Evolutionary conservation across 2,888 invertebrate species (phyloP).

Genomic region (Opisthograptis luteolata): DNA sequence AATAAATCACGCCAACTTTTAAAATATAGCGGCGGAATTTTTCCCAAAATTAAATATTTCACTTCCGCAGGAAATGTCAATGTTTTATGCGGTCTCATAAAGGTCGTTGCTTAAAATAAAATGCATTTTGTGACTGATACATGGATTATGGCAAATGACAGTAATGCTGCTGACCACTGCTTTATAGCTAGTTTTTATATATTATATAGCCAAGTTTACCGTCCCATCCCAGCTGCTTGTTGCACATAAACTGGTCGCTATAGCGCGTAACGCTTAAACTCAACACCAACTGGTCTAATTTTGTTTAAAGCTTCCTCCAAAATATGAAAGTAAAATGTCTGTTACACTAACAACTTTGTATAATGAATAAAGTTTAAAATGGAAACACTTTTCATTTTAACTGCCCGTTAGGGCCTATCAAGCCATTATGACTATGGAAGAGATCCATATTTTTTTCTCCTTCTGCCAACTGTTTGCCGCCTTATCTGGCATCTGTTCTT

Average conservation of each 20-base stretch:
- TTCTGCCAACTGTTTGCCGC: conserved; percentile 41
- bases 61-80: conserved; percentile 65
- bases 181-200: too few relatives aligned
- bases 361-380: conserved; percentile 65
- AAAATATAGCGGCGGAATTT: conserved; percentile 67
- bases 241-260: conserved; percentile 20
- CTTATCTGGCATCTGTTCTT: conserved; percentile 46
- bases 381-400: conserved; percentile 65
- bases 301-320: conserved; percentile 54
- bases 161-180: conserved; percentile 33
- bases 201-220: conserved; percentile 32
- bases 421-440: conserved; percentile 52
- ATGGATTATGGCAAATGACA: conserved; percentile 44
- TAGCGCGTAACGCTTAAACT: conserved; percentile 26
- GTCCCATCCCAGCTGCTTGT: conserved; percentile 11
- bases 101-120: conserved; percentile 55
- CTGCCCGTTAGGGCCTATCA: conserved; percentile 62
- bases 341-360: conserved; percentile 57
- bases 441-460: conserved; percentile 40
- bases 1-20: conserved; percentile 75
- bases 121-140: conserved; percentile 54
- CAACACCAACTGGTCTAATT: conserved; percentile 42
- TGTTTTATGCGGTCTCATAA: conserved; percentile 72
- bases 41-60: conserved; percentile 71
- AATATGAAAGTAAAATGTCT: conserved; percentile 61